Evolutionary conservation across 2,888 invertebrate species (phyloP).

Genomic region (Harmothoe impar): DNA sequence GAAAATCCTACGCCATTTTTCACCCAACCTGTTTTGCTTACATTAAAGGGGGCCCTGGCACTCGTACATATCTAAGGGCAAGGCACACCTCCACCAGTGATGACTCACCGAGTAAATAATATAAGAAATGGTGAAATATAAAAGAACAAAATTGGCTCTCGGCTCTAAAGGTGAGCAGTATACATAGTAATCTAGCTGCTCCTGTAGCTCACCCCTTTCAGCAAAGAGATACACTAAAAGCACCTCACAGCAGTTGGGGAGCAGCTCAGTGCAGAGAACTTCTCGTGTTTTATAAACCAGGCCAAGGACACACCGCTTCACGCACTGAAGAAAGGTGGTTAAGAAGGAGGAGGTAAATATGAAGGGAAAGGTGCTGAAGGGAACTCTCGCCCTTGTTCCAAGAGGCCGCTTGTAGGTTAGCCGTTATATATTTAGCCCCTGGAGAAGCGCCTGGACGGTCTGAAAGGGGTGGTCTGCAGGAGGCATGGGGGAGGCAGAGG

Average conservation of each 20-base stretch:
- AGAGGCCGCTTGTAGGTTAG: constrained; percentile 20
- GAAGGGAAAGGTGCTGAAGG: constrained; percentile 7
- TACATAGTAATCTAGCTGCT: neutral
- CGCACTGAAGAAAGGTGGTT: neutral
- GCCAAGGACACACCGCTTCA: neutral
- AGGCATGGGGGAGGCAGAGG: neutral
- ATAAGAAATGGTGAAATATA: neutral
- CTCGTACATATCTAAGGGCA: neutral
- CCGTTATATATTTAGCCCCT: neutral
- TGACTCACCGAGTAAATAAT: neutral
- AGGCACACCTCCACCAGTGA: neutral
- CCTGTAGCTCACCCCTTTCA: neutral
- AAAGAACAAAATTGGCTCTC: neutral
- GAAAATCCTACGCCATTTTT: neutral
- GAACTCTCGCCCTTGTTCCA: constrained; percentile 5
- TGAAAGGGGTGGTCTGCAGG: neutral
- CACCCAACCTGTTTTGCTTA: neutral
- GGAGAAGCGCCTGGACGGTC: constrained; percentile 20
- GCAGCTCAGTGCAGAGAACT: constrained; percentile 7
- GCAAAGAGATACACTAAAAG: neutral
- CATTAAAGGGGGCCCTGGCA: neutral
- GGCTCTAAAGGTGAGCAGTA: neutral
- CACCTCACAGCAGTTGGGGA: neutral
- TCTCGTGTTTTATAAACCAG: constrained; percentile 17
- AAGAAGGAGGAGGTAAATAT: neutral